Conservation (phyloP, 2,797 vertebrate species). For the Chloroceryle amazona region DNA sequence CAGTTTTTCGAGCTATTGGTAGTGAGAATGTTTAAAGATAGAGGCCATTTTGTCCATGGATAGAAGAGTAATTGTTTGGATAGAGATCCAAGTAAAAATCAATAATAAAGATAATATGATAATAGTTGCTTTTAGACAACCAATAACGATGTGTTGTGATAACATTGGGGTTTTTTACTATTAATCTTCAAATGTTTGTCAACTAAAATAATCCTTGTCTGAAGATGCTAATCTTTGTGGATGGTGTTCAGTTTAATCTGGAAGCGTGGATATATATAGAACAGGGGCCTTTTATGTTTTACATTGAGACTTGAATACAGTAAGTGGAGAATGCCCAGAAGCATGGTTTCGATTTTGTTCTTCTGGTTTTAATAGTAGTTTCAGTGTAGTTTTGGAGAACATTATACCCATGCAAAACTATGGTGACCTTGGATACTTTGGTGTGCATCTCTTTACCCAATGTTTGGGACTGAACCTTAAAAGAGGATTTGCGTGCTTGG, state of each 20-base stretch:
- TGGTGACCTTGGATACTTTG: neutral
- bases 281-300: neutral
- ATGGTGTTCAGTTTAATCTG: neutral
- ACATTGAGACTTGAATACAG: neutral
- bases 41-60: neutral
- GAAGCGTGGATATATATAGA: neutral
- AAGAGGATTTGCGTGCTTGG: neutral
- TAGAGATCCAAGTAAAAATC: neutral
- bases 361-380: neutral
- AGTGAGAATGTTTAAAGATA: neutral
- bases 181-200: neutral
- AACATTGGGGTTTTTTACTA: accelerated
- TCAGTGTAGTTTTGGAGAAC: neutral
- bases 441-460: accelerated
- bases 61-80: neutral
- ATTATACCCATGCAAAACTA: neutral
- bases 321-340: neutral
- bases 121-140: neutral
- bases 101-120: neutral
- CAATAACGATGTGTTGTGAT: neutral
- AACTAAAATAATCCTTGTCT: neutral
- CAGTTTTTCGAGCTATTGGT: neutral
- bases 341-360: neutral
- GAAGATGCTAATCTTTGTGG: neutral
- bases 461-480: neutral